These are phyloP conservation scores for Rhysida immarginata DNA, from an alignment of 1,140 invertebrate genomes.

Conservation along the genomic window DNA sequence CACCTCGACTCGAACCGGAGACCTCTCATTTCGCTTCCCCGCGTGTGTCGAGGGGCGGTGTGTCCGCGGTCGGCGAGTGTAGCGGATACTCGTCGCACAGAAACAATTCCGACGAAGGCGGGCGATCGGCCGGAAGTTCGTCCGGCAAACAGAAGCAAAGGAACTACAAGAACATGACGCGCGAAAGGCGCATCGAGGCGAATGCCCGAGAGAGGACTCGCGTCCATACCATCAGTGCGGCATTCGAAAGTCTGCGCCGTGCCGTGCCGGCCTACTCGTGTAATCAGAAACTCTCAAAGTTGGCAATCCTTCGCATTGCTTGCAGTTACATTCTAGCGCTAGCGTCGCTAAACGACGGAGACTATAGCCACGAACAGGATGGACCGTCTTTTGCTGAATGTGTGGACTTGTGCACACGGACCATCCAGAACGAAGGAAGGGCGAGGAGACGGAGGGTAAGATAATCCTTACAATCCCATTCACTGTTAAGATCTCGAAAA, in stretches of 20 bases:
- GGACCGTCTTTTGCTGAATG: constrained; percentile 48
- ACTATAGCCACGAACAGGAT: constrained; percentile 38
- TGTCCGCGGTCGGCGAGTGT: background rate
- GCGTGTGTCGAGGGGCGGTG: background rate
- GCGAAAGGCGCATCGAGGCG: constrained; percentile 77
- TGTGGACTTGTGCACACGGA: constrained; percentile 67
- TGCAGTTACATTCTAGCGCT: constrained; percentile 79
- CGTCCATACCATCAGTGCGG: constrained; percentile 87
- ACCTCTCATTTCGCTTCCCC: background rate
- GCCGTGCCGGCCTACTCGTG: constrained; percentile 79
- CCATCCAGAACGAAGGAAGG: constrained; percentile 82
- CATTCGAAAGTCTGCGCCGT: constrained; percentile 70
- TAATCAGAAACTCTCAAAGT: constrained; percentile 80
- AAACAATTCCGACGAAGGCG: too few species aligned
- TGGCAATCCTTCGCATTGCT: constrained; percentile 78
- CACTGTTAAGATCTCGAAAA: too few species aligned
- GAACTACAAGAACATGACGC: constrained; percentile 90
- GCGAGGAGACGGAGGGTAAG: constrained; percentile 43
- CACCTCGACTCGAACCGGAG: background rate
- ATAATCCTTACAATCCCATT: background rate
- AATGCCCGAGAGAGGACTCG: constrained; percentile 80
- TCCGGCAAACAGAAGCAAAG: constrained; percentile 41
- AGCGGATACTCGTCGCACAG: background rate
- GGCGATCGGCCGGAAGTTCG: background rate
- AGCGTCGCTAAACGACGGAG: constrained; percentile 45